Conservation (phyloP, 2,113 vertebrate genomes). For the Manacus vitellinus region DNA sequence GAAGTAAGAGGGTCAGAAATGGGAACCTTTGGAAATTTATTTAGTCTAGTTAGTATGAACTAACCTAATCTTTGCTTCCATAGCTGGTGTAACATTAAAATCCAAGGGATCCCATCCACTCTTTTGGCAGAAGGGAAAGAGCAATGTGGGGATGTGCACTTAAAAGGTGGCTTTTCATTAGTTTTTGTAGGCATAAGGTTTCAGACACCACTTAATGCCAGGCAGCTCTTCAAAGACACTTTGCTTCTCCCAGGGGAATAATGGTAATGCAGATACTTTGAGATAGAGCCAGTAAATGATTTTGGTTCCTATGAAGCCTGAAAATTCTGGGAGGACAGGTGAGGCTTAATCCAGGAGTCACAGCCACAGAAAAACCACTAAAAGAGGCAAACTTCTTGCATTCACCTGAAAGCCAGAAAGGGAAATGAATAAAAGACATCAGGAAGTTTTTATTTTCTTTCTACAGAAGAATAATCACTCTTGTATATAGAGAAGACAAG, state of each 20-base stretch:
- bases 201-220: not conserved
- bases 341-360: not conserved
- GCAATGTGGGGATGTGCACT: not conserved
- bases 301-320: not conserved
- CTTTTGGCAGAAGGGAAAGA: not conserved
- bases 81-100: not conserved
- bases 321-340: not conserved
- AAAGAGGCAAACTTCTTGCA: not conserved
- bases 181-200: not conserved
- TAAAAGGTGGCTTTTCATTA: not conserved
- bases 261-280: not conserved
- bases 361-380: not conserved
- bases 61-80: not conserved
- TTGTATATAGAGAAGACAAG: not conserved
- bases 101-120: rapidly evolving
- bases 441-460: not conserved
- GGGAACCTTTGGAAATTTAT: not conserved
- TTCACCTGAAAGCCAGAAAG: not conserved
- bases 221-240: not conserved
- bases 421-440: not conserved
- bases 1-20: not conserved
- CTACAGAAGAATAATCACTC: not conserved
- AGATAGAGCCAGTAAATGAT: not conserved
- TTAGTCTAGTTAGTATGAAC: not conserved
- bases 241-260: not conserved